A percentile compares a stretch with the other conserved stretches of the same genome.
Conservation (phyloP, 2,797 vertebrate species). For the Lagorchestes hirsutus region DNA sequence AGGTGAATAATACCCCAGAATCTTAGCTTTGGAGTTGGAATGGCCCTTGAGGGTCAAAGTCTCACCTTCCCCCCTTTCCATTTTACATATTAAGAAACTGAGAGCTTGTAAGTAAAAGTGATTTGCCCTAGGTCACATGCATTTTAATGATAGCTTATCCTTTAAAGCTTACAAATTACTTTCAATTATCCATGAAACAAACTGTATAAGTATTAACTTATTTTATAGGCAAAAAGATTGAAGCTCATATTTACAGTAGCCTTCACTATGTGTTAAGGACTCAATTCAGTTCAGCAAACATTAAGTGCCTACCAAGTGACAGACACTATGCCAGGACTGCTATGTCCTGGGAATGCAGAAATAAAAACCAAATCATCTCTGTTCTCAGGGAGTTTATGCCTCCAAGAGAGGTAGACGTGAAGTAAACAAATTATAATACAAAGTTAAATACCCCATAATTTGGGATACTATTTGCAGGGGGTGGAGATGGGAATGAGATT, state of each 20-base stretch:
- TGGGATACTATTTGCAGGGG: neutral
- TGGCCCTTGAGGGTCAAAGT: neutral
- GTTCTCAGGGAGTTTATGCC: neutral
- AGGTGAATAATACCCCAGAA: neutral
- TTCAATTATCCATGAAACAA: neutral
- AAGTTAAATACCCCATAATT: neutral
- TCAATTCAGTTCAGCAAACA: neutral
- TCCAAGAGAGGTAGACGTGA: neutral
- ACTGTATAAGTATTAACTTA: neutral
- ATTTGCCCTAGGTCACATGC: neutral
- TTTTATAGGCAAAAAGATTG: neutral
- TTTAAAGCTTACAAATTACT: neutral
- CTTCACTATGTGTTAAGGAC: neutral
- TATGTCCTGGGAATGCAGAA: neutral
- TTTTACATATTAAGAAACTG: neutral
- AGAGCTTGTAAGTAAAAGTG: neutral
- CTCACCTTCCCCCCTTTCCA: neutral
- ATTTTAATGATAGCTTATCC: neutral
- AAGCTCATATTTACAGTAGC: neutral
- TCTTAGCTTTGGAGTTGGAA: neutral
- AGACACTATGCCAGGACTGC: no score
- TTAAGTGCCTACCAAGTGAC: neutral
- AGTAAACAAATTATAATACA: neutral
- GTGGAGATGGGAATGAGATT: neutral
- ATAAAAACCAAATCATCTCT: neutral